Evolutionary conservation across 53 echinoderm and acorn worm genomes (phyloP).

Genomic region (Pentamera pediparva): DNA sequence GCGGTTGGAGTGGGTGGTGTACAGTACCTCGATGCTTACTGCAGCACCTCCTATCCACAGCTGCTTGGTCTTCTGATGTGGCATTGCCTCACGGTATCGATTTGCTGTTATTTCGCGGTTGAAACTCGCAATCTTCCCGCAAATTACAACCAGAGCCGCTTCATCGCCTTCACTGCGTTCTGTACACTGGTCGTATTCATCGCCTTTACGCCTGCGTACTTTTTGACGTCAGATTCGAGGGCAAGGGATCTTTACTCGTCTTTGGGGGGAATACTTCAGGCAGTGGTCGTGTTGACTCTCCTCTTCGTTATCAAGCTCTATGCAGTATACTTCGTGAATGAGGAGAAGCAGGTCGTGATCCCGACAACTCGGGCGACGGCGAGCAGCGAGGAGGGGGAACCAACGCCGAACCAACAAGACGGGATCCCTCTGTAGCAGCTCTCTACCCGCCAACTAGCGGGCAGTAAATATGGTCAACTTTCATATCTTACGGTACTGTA

Average conservation of each 20-base stretch:
- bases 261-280: background rate
- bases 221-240: background rate
- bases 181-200: conserved; percentile 57
- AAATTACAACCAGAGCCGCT: conserved; percentile 80
- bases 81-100: conserved; percentile 43
- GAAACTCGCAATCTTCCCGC: conserved; percentile 60
- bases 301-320: background rate
- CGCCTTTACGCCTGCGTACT: conserved; percentile 19
- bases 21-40: background rate
- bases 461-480: too few relatives aligned
- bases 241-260: background rate
- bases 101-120: conserved; percentile 57
- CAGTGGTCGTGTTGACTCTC: background rate
- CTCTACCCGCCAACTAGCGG: too few relatives aligned
- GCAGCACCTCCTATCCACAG: conserved; percentile 9
- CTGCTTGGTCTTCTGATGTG: conserved; percentile 50
- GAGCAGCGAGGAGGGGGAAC: too few relatives aligned
- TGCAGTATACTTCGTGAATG: background rate
- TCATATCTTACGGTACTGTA: too few relatives aligned
- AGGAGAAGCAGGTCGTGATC: background rate
- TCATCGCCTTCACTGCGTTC: conserved; percentile 60
- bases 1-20: background rate
- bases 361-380: too few relatives aligned
- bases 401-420: too few relatives aligned
- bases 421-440: too few relatives aligned